Base-by-base conservation (phyloP, 1,140 invertebrate genomes). In the Caenorhabditis inopinata region DNA sequence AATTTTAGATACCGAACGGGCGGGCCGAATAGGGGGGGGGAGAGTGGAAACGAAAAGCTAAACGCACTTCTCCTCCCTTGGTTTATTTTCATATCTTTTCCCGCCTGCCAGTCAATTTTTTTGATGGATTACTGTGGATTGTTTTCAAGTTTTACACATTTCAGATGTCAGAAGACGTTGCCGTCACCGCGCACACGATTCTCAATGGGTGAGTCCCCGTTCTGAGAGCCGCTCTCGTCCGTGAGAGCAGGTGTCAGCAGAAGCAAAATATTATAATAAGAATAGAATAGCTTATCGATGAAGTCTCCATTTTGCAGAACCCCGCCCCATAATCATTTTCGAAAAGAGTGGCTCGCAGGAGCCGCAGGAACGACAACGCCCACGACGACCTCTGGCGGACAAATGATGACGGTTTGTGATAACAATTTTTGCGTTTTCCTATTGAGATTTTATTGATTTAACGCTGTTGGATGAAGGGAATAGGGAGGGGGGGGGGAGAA, bases 391-490 rank as follows among this genome's bases (percentile, higher is more conserved):
- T 68, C 76, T 53, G 76, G 76, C 14, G 76, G 76, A 32, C 76
- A 78, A 47, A 53, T 78, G 32, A 51, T 62, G 32, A 78, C 76
- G 76, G 76, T 78, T 62, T 68, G 49, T 47, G 58, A 68, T 68
- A 68, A 68, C 58, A 58, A 58, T 58, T 58, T 58, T 68, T 38
- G 23, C 11, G 27, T 68, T 38, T 68, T 38, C 32, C 32, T n/a
- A 16, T 18, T 32, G 53, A 58, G 53, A n/a, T 68, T 68, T 68
- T 68, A 68, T 68, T 68, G 32, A 68, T 32, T 68, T 68, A 68
- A 68, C 1, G 38, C n/a, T 32, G 35, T 38, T n/a, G 35, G n/a
- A 68, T 38, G 9, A 6, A 68, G 38, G 38, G 38, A 68, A 42
- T 7, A 14, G 5, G n/a, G n/a, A n/a, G n/a, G n/a, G n/a, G n/a